A percentile compares a stretch with the other conserved stretches of the same genome.
Conservation (phyloP, 2,113 vertebrate genomes). For the Engraulis encrasicolus region DNA sequence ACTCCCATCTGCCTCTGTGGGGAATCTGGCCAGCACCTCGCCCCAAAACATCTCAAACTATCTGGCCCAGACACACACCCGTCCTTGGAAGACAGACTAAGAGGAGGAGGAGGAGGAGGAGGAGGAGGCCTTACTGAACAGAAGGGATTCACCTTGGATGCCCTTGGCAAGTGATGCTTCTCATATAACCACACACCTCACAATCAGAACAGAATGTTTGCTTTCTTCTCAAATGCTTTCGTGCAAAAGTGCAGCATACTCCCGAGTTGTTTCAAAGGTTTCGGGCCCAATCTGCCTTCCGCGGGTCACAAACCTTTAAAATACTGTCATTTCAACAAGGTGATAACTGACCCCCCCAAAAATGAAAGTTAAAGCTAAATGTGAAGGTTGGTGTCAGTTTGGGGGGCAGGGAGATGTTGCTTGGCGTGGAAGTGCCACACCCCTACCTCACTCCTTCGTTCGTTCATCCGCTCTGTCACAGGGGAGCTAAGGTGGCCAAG, state of each 20-base stretch:
- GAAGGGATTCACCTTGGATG: not conserved
- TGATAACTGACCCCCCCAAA: no score
- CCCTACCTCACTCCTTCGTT: not conserved
- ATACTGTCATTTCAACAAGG: no score
- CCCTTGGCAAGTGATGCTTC: not conserved
- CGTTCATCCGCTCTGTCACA: no score
- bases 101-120: not conserved
- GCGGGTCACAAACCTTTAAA: no score
- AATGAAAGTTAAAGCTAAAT: no score
- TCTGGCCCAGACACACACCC: not conserved
- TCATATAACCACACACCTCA: not conserved
- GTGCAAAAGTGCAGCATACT: no score
- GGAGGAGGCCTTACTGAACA: not conserved
- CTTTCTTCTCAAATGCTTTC: no score
- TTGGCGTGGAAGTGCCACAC: not conserved
- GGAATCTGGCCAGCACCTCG: not conserved
- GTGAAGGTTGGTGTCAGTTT: no score
- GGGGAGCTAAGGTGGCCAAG: slow-evolving; percentile 29
- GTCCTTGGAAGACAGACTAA: not conserved
- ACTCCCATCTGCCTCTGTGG: not conserved
- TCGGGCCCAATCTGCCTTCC: no score
- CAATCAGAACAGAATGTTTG: no score
- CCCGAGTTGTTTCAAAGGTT: no score
- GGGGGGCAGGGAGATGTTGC: not conserved
- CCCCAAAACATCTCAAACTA: slow-evolving; percentile 32